A percentile compares a stretch with the other conserved stretches of the same genome.
Evolutionary conservation across 2,888 invertebrate genomes (phyloP).

Genomic region (Cheiracanthium punctorium): DNA sequence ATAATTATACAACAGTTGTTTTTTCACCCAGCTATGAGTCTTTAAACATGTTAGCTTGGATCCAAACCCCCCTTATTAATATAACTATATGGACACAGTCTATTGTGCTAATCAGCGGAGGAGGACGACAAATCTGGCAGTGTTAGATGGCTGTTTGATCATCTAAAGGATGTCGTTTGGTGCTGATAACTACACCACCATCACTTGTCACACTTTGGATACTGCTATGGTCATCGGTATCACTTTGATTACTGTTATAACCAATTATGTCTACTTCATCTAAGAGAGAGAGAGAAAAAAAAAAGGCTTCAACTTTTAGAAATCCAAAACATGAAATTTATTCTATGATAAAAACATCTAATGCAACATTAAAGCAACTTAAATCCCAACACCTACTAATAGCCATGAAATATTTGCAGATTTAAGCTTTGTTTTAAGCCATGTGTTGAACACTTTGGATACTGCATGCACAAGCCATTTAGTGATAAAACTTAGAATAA

Average conservation of each 20-base stretch:
- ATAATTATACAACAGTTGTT: slow-evolving; percentile 33
- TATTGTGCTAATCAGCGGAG: slow-evolving; percentile 71
- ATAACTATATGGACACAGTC: slow-evolving; percentile 69
- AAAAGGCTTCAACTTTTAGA: too few relatives aligned
- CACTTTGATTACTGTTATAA: slow-evolving; percentile 88
- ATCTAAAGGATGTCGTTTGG: slow-evolving; percentile 82
- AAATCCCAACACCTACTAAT: too few relatives aligned
- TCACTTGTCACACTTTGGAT: slow-evolving; percentile 82
- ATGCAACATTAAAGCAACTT: too few relatives aligned
- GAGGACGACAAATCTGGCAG: slow-evolving; percentile 69
- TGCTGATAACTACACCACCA: slow-evolving; percentile 84
- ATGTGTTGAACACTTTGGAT: too few relatives aligned
- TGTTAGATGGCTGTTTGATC: slow-evolving; percentile 74
- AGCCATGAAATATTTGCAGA: too few relatives aligned
- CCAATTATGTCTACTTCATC: slow-evolving; percentile 91
- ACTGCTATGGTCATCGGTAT: slow-evolving; percentile 87
- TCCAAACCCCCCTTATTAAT: slow-evolving; percentile 43
- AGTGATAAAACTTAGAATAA: too few relatives aligned
- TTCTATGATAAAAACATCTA: too few relatives aligned
- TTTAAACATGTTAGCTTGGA: slow-evolving; percentile 35
- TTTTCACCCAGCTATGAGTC: slow-evolving; percentile 46
- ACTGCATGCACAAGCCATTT: too few relatives aligned
- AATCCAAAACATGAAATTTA: too few relatives aligned
- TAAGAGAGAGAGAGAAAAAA: slow-evolving; percentile 77
- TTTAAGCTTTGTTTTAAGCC: too few relatives aligned